Conservation (phyloP, 64 coral and sea anemone genomes). For the Hydrozoanthus tunicans region DNA sequence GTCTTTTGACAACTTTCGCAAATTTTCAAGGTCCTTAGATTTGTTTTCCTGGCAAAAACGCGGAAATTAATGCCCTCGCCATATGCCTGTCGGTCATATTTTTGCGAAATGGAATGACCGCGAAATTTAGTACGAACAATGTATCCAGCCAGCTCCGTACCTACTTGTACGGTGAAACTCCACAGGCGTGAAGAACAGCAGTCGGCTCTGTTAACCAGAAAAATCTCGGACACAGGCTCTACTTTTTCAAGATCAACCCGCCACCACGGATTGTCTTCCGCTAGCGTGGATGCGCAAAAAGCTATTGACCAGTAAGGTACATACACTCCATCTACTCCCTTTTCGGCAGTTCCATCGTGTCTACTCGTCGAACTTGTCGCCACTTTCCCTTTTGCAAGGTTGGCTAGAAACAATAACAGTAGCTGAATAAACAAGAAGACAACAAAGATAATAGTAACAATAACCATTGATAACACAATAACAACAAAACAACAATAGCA, state of each 20-base stretch:
- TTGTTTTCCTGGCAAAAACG: too few species aligned
- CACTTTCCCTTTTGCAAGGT: not conserved
- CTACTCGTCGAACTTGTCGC: not conserved
- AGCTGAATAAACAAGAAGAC: not conserved
- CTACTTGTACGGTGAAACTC: not conserved
- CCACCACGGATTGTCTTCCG: not conserved
- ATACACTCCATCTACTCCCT: constrained; percentile 10
- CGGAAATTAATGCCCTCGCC: too few species aligned
- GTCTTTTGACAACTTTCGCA: too few species aligned
- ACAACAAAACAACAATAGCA: too few species aligned
- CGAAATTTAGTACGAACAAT: too few species aligned
- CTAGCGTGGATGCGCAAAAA: not conserved
- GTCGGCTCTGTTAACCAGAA: constrained; percentile 2
- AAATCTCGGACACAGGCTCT: constrained; percentile 18
- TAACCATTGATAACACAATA: not conserved
- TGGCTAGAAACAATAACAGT: not conserved
- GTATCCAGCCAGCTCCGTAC: not conserved
- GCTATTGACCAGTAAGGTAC: not conserved
- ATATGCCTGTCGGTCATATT: too few species aligned
- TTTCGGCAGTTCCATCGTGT: not conserved
- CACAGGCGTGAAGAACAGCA: not conserved
- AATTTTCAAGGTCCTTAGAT: too few species aligned
- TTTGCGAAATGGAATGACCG: too few species aligned
- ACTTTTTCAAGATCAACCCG: not conserved
- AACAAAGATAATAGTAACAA: constrained; percentile 7